A percentile compares a stretch with the other conserved stretches of the same genome.
phyloP scores from a whole-genome alignment of 2,888 invertebrate genomes.

The Orthosia gracilis region DNA sequence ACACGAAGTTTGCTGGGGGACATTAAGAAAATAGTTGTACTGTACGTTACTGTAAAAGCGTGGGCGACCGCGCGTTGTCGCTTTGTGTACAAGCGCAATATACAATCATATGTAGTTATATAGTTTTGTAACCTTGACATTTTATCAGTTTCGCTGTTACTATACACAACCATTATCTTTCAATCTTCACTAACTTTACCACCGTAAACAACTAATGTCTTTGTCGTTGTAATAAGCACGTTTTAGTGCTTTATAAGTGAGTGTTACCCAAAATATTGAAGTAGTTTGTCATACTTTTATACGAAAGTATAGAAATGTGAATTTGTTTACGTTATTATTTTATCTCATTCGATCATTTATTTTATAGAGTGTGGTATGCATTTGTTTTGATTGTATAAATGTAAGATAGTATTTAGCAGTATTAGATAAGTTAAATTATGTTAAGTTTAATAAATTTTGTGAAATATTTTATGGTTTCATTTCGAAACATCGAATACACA shows the following conservation, averaged over 20 bases:
- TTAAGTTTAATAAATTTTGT: constrained; percentile 87
- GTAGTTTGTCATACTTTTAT: constrained; percentile 56
- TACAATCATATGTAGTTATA: constrained; percentile 48
- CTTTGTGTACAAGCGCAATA: constrained; percentile 31
- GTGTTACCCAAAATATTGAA: constrained; percentile 54
- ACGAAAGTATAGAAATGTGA: constrained; percentile 53
- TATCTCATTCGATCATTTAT: constrained; percentile 58
- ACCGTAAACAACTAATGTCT: constrained; percentile 53
- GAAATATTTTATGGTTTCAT: constrained; percentile 57
- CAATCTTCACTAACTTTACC: constrained; percentile 56
- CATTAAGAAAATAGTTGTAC: too few relatives aligned
- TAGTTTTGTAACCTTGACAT: constrained; percentile 53
- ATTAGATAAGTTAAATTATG: constrained; percentile 78
- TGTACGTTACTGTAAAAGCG: not conserved
- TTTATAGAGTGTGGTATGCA: constrained; percentile 72
- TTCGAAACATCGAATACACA: not conserved
- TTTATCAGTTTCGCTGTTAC: constrained; percentile 51
- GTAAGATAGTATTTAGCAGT: constrained; percentile 81
- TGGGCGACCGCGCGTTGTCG: not conserved
- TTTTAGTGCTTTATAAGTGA: constrained; percentile 78
- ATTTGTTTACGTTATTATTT: constrained; percentile 58
- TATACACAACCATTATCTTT: constrained; percentile 37
- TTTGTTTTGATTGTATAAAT: constrained; percentile 83
- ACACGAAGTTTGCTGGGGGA: too few relatives aligned
- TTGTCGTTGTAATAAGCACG: constrained; percentile 71